These are phyloP conservation scores for Gastrophryne carolinensis DNA, from an alignment of 2,797 vertebrate species.

Conservation along the genomic window DNA sequence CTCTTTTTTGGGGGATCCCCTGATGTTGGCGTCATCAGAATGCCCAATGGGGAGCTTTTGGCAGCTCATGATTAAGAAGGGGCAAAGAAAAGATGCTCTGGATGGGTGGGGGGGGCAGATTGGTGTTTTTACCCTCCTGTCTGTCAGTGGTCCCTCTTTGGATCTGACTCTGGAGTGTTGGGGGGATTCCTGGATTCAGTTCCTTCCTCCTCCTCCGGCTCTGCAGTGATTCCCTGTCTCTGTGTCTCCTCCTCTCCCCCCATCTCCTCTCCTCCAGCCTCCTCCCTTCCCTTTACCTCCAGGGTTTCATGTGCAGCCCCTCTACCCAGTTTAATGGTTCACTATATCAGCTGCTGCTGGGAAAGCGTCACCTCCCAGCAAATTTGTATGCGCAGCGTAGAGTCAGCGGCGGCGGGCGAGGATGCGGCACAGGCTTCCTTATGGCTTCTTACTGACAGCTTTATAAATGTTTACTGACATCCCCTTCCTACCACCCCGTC, in stretches of 20 bases:
- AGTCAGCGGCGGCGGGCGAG: no score
- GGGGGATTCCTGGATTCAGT: conserved; percentile 23
- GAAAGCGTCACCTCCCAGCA: conserved; percentile 9
- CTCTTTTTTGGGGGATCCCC: conserved; percentile 61
- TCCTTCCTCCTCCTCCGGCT: conserved; percentile 44
- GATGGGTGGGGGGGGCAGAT: background rate
- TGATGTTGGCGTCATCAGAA: conserved; percentile 28
- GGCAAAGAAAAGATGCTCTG: no score
- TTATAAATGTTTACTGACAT: background rate
- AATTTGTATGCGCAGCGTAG: background rate
- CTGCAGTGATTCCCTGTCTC: conserved; percentile 49
- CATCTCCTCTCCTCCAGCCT: background rate
- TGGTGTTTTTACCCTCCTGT: background rate
- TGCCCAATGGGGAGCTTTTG: conserved; percentile 13
- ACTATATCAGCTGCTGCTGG: background rate
- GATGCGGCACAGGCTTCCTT: background rate
- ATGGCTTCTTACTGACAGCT: background rate
- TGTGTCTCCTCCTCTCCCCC: conserved; percentile 6
- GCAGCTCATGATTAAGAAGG: conserved; percentile 35
- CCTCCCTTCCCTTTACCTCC: background rate
- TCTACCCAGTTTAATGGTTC: background rate
- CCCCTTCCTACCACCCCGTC: no score
- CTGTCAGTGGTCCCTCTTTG: conserved; percentile 41
- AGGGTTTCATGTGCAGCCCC: background rate
- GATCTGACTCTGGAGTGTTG: conserved; percentile 21